Evolutionary conservation across 2,113 vertebrate genomes (phyloP).

Genomic region (Colossoma macropomum): DNA sequence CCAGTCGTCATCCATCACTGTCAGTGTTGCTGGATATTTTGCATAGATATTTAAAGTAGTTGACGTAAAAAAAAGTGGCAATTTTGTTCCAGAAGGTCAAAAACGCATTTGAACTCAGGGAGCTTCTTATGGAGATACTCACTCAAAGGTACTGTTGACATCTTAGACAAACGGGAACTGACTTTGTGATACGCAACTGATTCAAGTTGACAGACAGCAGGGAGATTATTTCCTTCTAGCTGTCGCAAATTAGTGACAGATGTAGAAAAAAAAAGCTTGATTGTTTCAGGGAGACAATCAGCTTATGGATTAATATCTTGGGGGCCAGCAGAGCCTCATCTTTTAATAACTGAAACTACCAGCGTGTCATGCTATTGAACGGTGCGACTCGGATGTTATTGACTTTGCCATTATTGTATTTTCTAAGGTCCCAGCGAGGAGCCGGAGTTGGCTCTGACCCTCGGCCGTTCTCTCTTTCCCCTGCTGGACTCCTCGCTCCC

Average conservation of each 20-base stretch:
- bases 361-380: slow-evolving; percentile 49
- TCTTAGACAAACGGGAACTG: slow-evolving; percentile 11
- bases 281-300: slow-evolving; percentile 45
- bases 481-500: slow-evolving; percentile 39
- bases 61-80: neutral
- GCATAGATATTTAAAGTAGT: neutral
- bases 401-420: slow-evolving; percentile 66
- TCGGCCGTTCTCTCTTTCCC: slow-evolving; percentile 20
- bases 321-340: slow-evolving; percentile 36
- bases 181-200: slow-evolving; percentile 14
- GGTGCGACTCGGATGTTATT: slow-evolving; percentile 50
- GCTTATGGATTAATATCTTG: slow-evolving; percentile 55
- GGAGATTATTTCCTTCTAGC: slow-evolving; percentile 21
- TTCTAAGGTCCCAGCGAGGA: slow-evolving; percentile 51
- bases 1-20: neutral
- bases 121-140: neutral
- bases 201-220: neutral
- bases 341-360: slow-evolving; percentile 59
- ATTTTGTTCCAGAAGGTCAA: neutral
- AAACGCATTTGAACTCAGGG: neutral
- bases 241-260: slow-evolving; percentile 14
- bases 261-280: slow-evolving; percentile 9
- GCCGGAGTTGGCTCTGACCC: slow-evolving; percentile 41
- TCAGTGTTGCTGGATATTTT: slow-evolving; percentile 1
- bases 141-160: slow-evolving; percentile 1